Base-by-base conservation (phyloP, 2,797 vertebrate genomes). In the Lepus townsendii region DNA sequence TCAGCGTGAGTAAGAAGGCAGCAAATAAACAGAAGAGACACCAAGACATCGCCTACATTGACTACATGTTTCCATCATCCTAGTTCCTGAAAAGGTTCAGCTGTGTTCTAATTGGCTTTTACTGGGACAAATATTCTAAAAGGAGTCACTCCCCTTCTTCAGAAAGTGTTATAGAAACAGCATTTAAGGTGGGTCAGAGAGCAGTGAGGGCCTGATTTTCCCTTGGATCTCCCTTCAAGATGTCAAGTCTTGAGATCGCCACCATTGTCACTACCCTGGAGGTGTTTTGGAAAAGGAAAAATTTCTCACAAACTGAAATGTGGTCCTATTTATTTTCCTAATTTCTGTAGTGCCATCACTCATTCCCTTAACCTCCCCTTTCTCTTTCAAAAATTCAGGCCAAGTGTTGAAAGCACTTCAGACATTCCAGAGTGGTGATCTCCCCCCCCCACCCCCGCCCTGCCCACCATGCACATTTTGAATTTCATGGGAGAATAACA, bases 81-180 rank as follows among this genome's bases (percentile, higher is more conserved):
- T 14, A 93, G 10, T 19, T 52, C 2, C 17, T 50, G 38, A 27
- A 60, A 42, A 87, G 42, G 83, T 17, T 68, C 14, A 17, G 62
- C 7, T 72, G 5, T 16, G 62, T 32, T 84, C 47, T 82, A 91
- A 72, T 60, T 24, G 68, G 71, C 19, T 83, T 80, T 85, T 76
- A 42, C 52, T 50, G 17, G n/a, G 13, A 72, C 19, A 92, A 73
- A 66, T 73, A 95, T 72, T 88, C 30, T 85, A 97, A 86, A 30
- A 93, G n/a, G 50, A 96, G 78, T 50, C 88, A 1, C 11, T 47
- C 42, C 63, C 7, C 92, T 91, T 93, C n/a, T 87, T 80, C 47
- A 52, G 24, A 88, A 76, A n/a, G n/a, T 13, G 47, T 82, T 32
- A 35, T 11, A 47, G 72, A 80, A 83, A 35, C n/a, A 50, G 27